Percentiles rank a stretch among this genome's conserved stretches.
These are phyloP conservation scores for Lagodon rhomboides DNA, from an alignment of 2,797 vertebrate genomes.

Conservation along the genomic window DNA sequence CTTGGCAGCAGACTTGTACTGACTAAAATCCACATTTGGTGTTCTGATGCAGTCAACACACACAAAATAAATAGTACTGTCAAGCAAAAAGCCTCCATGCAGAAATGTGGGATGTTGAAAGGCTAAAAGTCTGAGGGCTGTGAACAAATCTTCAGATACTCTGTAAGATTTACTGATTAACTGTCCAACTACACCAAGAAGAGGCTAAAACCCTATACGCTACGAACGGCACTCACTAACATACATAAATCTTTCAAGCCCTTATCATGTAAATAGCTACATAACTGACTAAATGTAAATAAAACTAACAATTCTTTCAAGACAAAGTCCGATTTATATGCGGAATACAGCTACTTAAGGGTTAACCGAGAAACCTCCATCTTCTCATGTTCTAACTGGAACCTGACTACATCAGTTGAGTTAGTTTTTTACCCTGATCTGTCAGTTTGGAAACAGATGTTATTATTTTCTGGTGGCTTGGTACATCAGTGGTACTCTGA, in stretches of 20 bases:
- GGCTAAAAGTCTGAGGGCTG: conserved; percentile 22
- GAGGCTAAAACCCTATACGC: neutral
- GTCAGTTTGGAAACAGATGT: neutral
- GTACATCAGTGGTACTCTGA: too few relatives aligned
- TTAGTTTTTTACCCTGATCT: neutral
- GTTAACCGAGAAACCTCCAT: neutral
- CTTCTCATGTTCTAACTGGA: neutral
- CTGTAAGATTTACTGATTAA: conserved; percentile 19
- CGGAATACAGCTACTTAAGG: neutral
- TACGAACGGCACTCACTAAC: neutral
- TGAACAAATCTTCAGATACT: conserved; percentile 25
- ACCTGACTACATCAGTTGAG: neutral
- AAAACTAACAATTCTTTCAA: too few relatives aligned
- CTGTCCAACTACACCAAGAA: neutral
- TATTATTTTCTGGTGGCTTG: too few relatives aligned
- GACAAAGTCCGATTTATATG: too few relatives aligned
- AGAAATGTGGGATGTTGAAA: conserved; percentile 26
- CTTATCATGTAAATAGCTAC: too few relatives aligned
- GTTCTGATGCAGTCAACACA: conserved; percentile 5
- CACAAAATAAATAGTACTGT: neutral
- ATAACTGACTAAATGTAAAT: too few relatives aligned
- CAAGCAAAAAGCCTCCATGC: conserved; percentile 7
- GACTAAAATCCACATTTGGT: conserved; percentile 7
- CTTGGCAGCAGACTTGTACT: neutral
- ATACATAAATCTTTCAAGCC: too few relatives aligned